Percentiles rank a stretch among this genome's conserved stretches.
These are phyloP conservation scores for Acipenser ruthenus DNA, from an alignment of 2,797 vertebrate genomes.

Conservation along the genomic window DNA sequence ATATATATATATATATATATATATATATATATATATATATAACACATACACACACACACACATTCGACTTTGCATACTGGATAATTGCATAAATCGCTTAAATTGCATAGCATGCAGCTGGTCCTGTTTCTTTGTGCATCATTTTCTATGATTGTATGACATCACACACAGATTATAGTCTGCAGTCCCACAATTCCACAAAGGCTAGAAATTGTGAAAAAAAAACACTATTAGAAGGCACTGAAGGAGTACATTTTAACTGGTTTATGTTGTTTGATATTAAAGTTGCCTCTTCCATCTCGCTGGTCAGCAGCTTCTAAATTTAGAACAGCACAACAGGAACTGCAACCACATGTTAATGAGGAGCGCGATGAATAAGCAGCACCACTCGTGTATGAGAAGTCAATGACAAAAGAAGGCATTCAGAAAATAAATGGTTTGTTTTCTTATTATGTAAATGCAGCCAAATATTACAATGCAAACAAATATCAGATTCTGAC, in stretches of 20 bases:
- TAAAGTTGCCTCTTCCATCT: constrained; percentile 26
- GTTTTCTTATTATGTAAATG: constrained; percentile 31
- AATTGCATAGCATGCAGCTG: too few species aligned
- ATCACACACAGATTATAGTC: too few species aligned
- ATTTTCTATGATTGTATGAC: too few species aligned
- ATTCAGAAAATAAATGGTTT: constrained; percentile 34
- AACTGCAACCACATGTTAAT: constrained; percentile 20
- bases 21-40: too few species aligned
- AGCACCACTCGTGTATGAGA: constrained; percentile 27
- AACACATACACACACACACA: too few species aligned
- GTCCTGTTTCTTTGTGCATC: too few species aligned
- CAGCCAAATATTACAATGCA: constrained; percentile 44
- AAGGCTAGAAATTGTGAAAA: not conserved
- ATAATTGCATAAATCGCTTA: too few species aligned
- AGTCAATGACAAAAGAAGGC: constrained; percentile 12
- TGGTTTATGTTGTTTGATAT: constrained; percentile 8
- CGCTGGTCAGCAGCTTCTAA: constrained; percentile 19
- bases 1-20: too few species aligned
- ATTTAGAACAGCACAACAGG: constrained; percentile 33
- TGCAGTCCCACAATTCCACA: not conserved
- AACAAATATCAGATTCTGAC: constrained; percentile 30
- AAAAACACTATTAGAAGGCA: not conserved
- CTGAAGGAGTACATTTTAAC: not conserved
- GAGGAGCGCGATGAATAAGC: constrained; percentile 15
- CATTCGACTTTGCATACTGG: too few species aligned